Conservation (phyloP, 2,888 invertebrate genomes). For the Ochropacha duplaris region DNA sequence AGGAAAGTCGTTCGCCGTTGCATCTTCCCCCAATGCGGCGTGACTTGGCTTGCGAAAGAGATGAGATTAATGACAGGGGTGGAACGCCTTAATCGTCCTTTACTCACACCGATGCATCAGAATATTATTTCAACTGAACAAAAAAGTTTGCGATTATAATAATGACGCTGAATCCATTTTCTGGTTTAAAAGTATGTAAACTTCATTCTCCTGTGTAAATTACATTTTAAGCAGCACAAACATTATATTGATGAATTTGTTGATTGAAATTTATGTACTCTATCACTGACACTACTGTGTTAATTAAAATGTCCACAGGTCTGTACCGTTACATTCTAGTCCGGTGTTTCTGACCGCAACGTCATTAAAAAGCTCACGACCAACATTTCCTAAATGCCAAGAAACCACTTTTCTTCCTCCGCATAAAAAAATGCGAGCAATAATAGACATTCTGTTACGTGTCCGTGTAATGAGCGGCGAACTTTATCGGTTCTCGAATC, state of each 20-base stretch:
- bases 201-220: too few species aligned
- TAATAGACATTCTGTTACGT: conserved; percentile 23
- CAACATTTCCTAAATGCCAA: conserved; percentile 16
- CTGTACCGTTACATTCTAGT: conserved; percentile 29
- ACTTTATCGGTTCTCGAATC: conserved; percentile 43
- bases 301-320: conserved; percentile 18
- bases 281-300: conserved; percentile 22
- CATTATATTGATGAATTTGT: neutral
- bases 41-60: conserved; percentile 67
- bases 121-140: too few species aligned
- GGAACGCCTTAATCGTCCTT: conserved; percentile 43
- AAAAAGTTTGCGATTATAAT: too few species aligned
- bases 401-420: conserved; percentile 15
- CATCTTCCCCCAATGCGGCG: conserved; percentile 45
- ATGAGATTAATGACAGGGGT: conserved; percentile 77
- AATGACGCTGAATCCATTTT: too few species aligned
- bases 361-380: conserved; percentile 24
- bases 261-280: neutral
- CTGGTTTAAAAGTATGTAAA: too few species aligned
- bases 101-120: conserved; percentile 43
- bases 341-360: conserved; percentile 12
- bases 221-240: too few species aligned
- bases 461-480: conserved; percentile 40
- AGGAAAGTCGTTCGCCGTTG: conserved; percentile 43
- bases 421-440: conserved; percentile 9